Evolutionary conservation across 2,797 vertebrate species (phyloP), one percentile per base, ranked within the genome.

Genomic region (Cossypha caffra): DNA sequence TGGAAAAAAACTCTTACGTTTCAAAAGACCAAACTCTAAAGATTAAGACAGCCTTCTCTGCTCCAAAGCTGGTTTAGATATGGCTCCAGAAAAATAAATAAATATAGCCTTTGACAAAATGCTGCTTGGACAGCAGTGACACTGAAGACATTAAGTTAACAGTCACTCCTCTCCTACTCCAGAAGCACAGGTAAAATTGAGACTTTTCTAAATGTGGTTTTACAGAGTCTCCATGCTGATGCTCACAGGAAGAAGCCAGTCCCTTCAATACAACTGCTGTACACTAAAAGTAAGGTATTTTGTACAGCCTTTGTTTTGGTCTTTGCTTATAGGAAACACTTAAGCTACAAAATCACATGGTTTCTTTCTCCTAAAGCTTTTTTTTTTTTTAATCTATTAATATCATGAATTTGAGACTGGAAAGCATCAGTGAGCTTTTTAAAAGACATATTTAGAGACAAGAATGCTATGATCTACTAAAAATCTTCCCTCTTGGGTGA

Each of bases 381-480:
- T 35, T 50, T 55, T 63, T 29, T 21, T 52, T 55, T 63, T 45
- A 6, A 52, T 24, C 47, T 90, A 93, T 87, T 69, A 88, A 88
- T 88, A 92, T 63, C 28, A 63, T 24, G 51, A 76, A 82, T 73
- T 81, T 73, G 59, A 95, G 96, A 93, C 59, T 86, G 80, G 67
- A 94, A 96, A 82, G 33, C 48, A 88, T 86, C 68, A 93, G 74
- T 83, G n/a, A 15, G 38, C 26, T 80, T 92, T 90, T 81, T 1
- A 35, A 86, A 90, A 92, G 72, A 92, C 23, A 20, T 67, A 93
- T 80, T 95, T 90, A 88, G 75, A 92, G 58, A 85, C 48, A 92
- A 86, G 68, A 85, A 88, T 80, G 57, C 62, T 89, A 68, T 78
- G 80, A 92, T 62, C 62, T 82, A 88, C 71, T 88, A 61, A 93